Evolutionary conservation across 1,140 invertebrate genomes (phyloP), one percentile per base, ranked within the genome.

Genomic region (Archegozetes longisetosus): DNA sequence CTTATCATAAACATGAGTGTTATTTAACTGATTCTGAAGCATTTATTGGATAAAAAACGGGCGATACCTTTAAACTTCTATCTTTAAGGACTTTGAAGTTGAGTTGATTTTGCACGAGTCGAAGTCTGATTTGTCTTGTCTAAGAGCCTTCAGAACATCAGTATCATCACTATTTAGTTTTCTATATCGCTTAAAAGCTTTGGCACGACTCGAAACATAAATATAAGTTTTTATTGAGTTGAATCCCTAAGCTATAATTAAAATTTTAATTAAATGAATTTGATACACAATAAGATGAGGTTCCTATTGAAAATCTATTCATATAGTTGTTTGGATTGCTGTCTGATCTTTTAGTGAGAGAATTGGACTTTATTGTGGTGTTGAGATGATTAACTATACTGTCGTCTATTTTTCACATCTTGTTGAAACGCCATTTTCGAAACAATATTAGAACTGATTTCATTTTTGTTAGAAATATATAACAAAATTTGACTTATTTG

Each of bases 381-480:
- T 93, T 92, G n/a, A 93, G 72, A 40, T 83, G 75, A 71, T 90
- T 85, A 62, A 91, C 82, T 67, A 92, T 88, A 74, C 88, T 84
- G 70, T 93, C 89, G 77, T 93, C 88, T 23, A 89, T 70, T 67
- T 82, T 77, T 64, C 89, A 75, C 83, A 89, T 85, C 70, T 82
- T 82, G 71, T 85, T 85, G 61, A 93, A 75, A 3, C 90, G 87
- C 88, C 91, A 70, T 40, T 17, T 9, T n/a, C n/a, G n/a, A n/a
- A n/a, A n/a, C n/a, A n/a, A n/a, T n/a, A n/a, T n/a, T n/a, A 48
- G 78, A 80, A 61, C 23, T 26, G 1, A 20, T 12, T n/a, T 12
- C 6, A 52, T 12, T 2, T 24, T 53, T 53, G 51, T 2, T 3
- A 53, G 25, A 48, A 2, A 51, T 24, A 51, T 51, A 1, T 2